Evolutionary conservation across 2,797 vertebrate species (phyloP).

Genomic region (Clamator glandarius): DNA sequence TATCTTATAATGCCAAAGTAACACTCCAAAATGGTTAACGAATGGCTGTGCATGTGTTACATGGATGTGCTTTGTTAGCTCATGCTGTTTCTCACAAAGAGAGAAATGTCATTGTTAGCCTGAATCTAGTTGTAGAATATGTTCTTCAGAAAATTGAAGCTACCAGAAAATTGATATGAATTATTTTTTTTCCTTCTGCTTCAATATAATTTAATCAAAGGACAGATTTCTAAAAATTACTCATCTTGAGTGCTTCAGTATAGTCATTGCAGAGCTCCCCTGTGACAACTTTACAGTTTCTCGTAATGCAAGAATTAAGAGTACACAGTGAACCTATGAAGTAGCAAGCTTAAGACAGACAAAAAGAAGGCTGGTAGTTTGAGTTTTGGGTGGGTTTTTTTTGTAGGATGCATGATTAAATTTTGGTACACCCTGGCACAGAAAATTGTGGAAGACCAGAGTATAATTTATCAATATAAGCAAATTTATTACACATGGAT

Average conservation of each 20-base stretch:
- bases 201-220: slow-evolving; percentile 42
- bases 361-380: background rate
- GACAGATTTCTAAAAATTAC: slow-evolving; percentile 53
- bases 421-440: background rate
- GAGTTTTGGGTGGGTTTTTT: fast-evolving
- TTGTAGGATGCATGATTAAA: background rate
- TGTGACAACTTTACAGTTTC: slow-evolving; percentile 27
- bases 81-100: background rate
- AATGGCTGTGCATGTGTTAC: background rate
- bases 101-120: background rate
- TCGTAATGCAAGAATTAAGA: background rate
- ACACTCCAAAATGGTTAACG: background rate
- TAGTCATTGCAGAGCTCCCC: slow-evolving; percentile 1
- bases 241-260: slow-evolving; percentile 3
- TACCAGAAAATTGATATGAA: background rate
- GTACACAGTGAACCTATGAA: background rate
- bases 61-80: background rate
- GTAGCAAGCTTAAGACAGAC: background rate
- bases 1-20: background rate
- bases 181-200: slow-evolving; percentile 37
- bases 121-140: background rate
- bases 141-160: slow-evolving; percentile 23
- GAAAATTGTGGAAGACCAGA: background rate
- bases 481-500: background rate
- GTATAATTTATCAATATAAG: background rate